Evolutionary conservation across 2,888 invertebrate species (phyloP), one percentile per base, ranked within the genome.

Genomic region (Nemotelus pantherinus): DNA sequence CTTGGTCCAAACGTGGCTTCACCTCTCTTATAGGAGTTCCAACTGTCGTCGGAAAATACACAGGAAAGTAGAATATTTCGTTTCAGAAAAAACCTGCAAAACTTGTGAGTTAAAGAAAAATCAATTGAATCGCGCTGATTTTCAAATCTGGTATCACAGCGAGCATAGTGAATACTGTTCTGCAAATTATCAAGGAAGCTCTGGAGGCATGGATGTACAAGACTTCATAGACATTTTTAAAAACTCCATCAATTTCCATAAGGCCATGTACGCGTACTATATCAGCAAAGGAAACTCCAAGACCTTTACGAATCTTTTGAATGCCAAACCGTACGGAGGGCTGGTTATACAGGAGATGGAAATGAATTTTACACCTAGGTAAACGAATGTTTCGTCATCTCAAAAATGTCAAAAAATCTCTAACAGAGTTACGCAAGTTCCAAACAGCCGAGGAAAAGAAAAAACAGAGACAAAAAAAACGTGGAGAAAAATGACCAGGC

Each of bases 201-300:
- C 25, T 58, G 58, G 58, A n/a, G 58, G 58, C 25, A 58, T 58
- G 58, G 58, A 58, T 4, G 25, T 58, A 9, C 6, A 58, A n/a
- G 58, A n/a, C 4, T 4, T 58, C 4, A 58, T 58, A 9, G 4
- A 4, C 4, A 58, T 9, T 4, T 9, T 9, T n/a, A 9, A 58
- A 58, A 58, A 58, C 7, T 58, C 58, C 4, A n/a, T n/a, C n/a
- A 58, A n/a, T 6, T 9, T 50, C 9, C 53, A 50, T 9, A 50
- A 50, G 5, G 53, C 53, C 9, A 50, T 6, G 9, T 50, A 50
- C 53, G 53, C 53, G 6, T 50, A 50, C 53, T 50, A 50, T 9
- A 50, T 50, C 9, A 9, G 53, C 5, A 9, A 50, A 6, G 6
- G 53, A 6, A 9, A 50, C 53, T 50, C 53, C 53, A 50, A 5